These are phyloP conservation scores for Acanthisitta chloris DNA, from an alignment of 2,113 vertebrate species.

Conservation along the genomic window DNA sequence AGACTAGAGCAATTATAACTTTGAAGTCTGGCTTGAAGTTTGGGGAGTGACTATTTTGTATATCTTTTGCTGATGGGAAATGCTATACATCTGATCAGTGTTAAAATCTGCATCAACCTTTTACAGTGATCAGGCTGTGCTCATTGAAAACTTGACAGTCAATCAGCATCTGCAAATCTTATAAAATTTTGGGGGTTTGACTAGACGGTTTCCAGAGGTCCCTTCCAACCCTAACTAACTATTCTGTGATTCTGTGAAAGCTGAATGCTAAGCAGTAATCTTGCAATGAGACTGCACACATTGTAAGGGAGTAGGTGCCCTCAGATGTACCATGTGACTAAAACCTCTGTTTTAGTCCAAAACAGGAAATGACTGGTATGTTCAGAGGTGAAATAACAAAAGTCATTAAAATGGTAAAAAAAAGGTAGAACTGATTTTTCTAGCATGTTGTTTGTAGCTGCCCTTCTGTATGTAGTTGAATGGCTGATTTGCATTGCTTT, in stretches of 20 bases:
- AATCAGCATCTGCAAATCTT: neutral
- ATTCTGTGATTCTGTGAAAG: neutral
- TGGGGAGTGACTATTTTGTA: neutral
- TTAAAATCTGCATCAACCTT: neutral
- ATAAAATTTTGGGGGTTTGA: neutral
- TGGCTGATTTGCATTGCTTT: neutral
- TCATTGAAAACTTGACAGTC: neutral
- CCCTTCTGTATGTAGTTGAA: neutral
- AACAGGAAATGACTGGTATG: neutral
- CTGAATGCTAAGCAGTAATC: neutral
- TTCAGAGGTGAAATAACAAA: neutral
- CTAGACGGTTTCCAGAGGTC: neutral
- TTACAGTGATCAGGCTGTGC: neutral
- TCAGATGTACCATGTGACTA: no score
- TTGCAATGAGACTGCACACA: accelerated
- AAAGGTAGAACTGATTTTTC: neutral
- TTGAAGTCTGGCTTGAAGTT: neutral
- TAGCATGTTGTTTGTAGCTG: accelerated
- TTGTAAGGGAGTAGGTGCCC: neutral
- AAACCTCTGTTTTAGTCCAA: neutral
- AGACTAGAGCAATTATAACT: neutral
- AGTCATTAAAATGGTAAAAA: neutral
- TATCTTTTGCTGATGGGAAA: accelerated
- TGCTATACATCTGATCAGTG: accelerated
- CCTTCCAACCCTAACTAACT: neutral